phyloP scores from a whole-genome alignment of 1,140 invertebrate species.

The Neodiprion fabricii region DNA sequence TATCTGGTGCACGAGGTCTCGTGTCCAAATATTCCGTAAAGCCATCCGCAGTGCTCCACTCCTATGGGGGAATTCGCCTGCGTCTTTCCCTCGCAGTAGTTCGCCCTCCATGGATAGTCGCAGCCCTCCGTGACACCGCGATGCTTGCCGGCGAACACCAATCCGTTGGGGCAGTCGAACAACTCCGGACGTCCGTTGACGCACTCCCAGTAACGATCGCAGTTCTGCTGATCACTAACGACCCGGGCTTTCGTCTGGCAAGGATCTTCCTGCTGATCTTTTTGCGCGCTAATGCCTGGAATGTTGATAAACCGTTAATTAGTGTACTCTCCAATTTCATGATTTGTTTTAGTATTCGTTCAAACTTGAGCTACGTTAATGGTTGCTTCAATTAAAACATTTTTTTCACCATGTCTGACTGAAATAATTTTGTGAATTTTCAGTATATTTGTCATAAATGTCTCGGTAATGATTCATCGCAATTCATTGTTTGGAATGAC shows the following conservation, averaged over 20 bases:
- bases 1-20: conserved; percentile 91
- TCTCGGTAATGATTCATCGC: too few species aligned
- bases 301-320: conserved; percentile 5
- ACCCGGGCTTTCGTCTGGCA: conserved; percentile 79
- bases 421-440: too few species aligned
- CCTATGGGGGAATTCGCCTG: conserved; percentile 81
- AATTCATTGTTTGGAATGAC: too few species aligned
- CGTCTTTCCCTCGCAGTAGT: conserved; percentile 82
- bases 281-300: conserved; percentile 47
- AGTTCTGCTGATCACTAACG: conserved; percentile 79
- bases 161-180: conserved; percentile 89
- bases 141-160: conserved; percentile 88
- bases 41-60: conserved; percentile 89
- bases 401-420: too few species aligned
- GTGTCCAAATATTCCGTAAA: conserved; percentile 92
- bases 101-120: conserved; percentile 87
- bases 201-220: conserved; percentile 89
- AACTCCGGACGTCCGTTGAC: conserved; percentile 77
- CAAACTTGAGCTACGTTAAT: too few species aligned
- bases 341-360: too few species aligned
- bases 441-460: too few species aligned
- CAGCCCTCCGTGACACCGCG: conserved; percentile 86
- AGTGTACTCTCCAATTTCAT: background rate
- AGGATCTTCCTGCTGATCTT: conserved; percentile 72
- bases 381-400: too few species aligned